Percentiles rank a stretch among this genome's conserved stretches.
These are phyloP conservation scores for Neomorphus geoffroyi DNA, from an alignment of 2,797 vertebrate species.

Conservation along the genomic window DNA sequence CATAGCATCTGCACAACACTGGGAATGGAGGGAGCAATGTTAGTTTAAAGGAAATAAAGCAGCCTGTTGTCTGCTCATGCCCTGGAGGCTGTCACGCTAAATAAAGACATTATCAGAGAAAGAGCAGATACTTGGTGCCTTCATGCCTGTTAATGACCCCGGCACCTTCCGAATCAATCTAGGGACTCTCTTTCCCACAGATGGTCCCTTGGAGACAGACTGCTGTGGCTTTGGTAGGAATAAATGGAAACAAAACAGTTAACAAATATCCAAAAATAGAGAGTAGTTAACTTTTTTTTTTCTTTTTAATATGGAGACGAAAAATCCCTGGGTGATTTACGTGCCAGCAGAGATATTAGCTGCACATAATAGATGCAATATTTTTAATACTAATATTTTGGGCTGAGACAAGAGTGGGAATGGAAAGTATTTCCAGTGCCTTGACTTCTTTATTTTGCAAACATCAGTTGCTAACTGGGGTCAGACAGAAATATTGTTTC, in stretches of 20 bases:
- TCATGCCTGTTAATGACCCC: constrained; percentile 32
- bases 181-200: constrained; percentile 49
- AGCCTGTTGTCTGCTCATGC: constrained; percentile 12
- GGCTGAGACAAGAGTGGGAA: constrained; percentile 56
- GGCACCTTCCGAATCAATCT: neutral
- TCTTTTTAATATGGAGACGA: neutral
- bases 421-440: constrained; percentile 69
- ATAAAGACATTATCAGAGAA: constrained; percentile 55
- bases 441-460: constrained; percentile 73
- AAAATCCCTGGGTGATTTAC: constrained; percentile 50
- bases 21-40: constrained; percentile 19
- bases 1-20: neutral
- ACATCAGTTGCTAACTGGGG: constrained; percentile 70
- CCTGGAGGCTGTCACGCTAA: constrained; percentile 48
- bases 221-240: neutral
- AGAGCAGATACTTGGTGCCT: constrained; percentile 32
- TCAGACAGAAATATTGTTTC: constrained; percentile 70
- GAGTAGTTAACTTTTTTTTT: neutral
- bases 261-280: constrained; percentile 44
- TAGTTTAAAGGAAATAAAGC: constrained; percentile 17
- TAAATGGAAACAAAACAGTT: constrained; percentile 8
- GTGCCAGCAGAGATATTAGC: constrained; percentile 50
- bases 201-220: constrained; percentile 59
- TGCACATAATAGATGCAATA: constrained; percentile 56
- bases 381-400: constrained; percentile 70